Evolutionary conservation across 1,140 invertebrate species (phyloP).

Genomic region (Scaptomyza graminum): DNA sequence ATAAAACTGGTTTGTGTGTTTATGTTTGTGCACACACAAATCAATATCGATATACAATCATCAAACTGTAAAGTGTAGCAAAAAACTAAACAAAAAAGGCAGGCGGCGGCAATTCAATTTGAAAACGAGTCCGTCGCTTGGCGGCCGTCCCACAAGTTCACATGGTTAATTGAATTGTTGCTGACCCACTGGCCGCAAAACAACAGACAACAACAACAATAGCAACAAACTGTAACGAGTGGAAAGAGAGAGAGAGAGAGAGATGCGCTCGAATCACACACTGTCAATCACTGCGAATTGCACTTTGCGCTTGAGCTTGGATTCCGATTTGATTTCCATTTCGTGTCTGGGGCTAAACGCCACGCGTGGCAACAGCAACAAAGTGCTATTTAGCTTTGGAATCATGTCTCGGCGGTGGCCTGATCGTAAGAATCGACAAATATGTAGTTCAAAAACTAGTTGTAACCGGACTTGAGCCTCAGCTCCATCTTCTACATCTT

Average conservation of each 20-base stretch:
- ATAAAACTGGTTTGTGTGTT: conserved; percentile 48
- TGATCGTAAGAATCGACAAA: conserved; percentile 15
- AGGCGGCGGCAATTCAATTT: conserved; percentile 66
- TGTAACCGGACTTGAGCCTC: conserved; percentile 24
- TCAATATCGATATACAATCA: conserved; percentile 38
- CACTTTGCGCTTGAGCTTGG: conserved; percentile 61
- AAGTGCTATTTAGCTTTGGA: conserved; percentile 16
- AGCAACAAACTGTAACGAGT: neutral
- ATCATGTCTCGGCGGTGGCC: conserved; percentile 26
- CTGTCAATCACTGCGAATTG: conserved; percentile 69
- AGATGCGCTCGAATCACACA: neutral
- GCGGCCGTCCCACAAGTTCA: conserved; percentile 76
- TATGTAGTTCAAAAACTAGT: conserved; percentile 25
- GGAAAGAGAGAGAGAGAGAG: neutral
- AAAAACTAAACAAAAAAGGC: conserved; percentile 20
- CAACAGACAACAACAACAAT: conserved; percentile 7
- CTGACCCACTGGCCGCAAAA: conserved; percentile 66
- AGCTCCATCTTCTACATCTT: conserved; percentile 16
- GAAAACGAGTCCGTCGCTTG: conserved; percentile 27
- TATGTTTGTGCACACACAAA: conserved; percentile 22
- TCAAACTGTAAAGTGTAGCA: neutral
- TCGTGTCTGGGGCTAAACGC: conserved; percentile 31
- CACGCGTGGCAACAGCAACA: conserved; percentile 59
- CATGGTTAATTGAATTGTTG: conserved; percentile 76
- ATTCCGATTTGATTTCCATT: conserved; percentile 58